Conservation (phyloP, 2,113 vertebrate genomes). For the Gobiocypris rarus region DNA sequence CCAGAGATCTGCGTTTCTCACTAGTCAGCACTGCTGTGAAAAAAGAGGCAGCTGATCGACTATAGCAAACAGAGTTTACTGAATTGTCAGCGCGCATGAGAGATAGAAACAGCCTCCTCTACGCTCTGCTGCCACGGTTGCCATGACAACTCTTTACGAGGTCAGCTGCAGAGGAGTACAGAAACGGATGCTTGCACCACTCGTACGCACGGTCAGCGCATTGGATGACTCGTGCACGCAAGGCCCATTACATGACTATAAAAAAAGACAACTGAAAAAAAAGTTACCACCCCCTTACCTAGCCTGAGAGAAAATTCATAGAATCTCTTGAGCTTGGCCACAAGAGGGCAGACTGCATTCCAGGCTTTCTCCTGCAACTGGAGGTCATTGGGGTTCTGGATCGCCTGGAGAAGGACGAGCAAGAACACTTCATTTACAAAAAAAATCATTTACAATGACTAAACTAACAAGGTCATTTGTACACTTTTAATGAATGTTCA, state of each 20-base stretch:
- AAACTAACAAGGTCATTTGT: background rate
- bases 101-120: slow-evolving; percentile 28
- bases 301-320: slow-evolving; percentile 91
- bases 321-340: slow-evolving; percentile 91
- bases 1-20: background rate
- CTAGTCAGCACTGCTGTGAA: slow-evolving; percentile 21
- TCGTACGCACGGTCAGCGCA: background rate
- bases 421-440: background rate
- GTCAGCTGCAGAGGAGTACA: slow-evolving; percentile 71
- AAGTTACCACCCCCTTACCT: slow-evolving; percentile 73
- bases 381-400: slow-evolving; percentile 88
- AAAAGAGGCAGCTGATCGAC: slow-evolving; percentile 18
- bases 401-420: slow-evolving; percentile 76
- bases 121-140: slow-evolving; percentile 63
- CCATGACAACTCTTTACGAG: slow-evolving; percentile 72
- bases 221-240: slow-evolving; percentile 21
- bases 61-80: background rate
- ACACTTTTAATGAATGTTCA: background rate
- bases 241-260: slow-evolving; percentile 20
- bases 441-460: background rate
- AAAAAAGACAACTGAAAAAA: background rate
- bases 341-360: slow-evolving; percentile 91
- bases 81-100: slow-evolving; percentile 14
- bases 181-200: slow-evolving; percentile 46
- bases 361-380: slow-evolving; percentile 91